Evolutionary conservation across 2,797 vertebrate species (phyloP).

Genomic region (Alfaro cultratus): DNA sequence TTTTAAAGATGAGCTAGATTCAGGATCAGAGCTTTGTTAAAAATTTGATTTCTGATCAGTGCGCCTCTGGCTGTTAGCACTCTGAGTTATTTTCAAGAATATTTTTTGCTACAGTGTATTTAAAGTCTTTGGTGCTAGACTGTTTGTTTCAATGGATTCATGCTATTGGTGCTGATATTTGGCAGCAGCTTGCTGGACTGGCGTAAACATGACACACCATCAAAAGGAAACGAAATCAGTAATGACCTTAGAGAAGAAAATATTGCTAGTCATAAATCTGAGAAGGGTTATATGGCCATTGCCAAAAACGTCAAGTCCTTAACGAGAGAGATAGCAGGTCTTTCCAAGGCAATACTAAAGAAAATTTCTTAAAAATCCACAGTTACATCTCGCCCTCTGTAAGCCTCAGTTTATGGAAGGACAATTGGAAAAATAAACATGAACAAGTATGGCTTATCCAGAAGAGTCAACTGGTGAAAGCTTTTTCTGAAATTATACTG

Average conservation of each 20-base stretch:
- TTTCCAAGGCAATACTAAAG: not conserved
- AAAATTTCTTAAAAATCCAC: not conserved
- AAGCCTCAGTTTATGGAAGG: not conserved
- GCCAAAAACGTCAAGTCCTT: not conserved
- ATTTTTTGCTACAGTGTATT: not conserved
- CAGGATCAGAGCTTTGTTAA: not conserved
- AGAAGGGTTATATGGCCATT: not conserved
- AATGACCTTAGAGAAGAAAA: not conserved
- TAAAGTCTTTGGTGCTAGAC: not conserved
- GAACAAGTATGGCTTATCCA: not conserved
- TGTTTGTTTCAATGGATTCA: not conserved
- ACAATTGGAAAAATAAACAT: not conserved
- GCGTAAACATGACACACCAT: not conserved
- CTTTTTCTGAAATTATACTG: not conserved
- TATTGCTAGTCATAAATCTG: not conserved
- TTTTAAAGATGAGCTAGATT: not conserved
- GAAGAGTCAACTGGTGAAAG: not conserved
- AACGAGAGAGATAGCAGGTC: not conserved
- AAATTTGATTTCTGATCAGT: not conserved
- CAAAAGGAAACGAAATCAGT: not conserved
- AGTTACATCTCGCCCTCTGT: not conserved
- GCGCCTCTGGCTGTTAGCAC: not conserved
- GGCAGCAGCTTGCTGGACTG: not conserved
- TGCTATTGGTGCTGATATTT: not conserved
- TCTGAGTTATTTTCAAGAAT: not conserved